phyloP scores from a whole-genome alignment of 1,140 invertebrate species.

The Drosophila ironensis region DNA sequence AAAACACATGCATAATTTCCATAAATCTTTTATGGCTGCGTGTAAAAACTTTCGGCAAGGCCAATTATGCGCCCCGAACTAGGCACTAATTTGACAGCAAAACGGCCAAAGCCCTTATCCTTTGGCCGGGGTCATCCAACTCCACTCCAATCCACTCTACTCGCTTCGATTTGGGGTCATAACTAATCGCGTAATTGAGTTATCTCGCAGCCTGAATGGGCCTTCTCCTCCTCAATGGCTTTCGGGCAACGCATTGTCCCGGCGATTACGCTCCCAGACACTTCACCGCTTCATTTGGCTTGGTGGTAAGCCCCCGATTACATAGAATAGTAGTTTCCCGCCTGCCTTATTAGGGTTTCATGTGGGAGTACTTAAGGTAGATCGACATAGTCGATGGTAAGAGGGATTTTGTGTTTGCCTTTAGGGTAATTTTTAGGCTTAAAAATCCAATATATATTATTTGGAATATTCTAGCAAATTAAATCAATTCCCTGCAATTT shows the following conservation, averaged over 20 bases:
- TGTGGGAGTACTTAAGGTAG: too few species aligned
- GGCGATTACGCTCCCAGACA: background rate
- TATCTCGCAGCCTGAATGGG: slow-evolving; percentile 37
- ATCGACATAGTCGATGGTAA: too few species aligned
- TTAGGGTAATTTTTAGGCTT: too few species aligned
- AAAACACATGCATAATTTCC: slow-evolving; percentile 76
- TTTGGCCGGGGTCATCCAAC: slow-evolving; percentile 28
- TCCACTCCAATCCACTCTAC: background rate
- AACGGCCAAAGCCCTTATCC: slow-evolving; percentile 48
- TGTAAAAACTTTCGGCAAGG: slow-evolving; percentile 60
- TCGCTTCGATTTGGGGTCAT: too few species aligned
- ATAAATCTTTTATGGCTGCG: slow-evolving; percentile 73
- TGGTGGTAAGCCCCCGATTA: background rate
- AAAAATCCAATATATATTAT: background rate
- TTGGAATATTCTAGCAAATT: background rate
- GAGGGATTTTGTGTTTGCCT: too few species aligned
- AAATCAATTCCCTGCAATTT: too few species aligned
- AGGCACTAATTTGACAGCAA: slow-evolving; percentile 76
- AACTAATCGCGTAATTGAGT: slow-evolving; percentile 62
- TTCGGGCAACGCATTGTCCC: background rate
- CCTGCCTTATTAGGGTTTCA: too few species aligned
- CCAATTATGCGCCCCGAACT: slow-evolving; percentile 70
- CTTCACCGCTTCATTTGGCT: slow-evolving; percentile 1
- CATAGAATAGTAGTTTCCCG: too few species aligned
- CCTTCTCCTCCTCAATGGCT: slow-evolving; percentile 39